Percentiles rank a stretch among this genome's conserved stretches.
Evolutionary conservation across 2,888 invertebrate species (phyloP).

Genomic region (Pinctada fucata): DNA sequence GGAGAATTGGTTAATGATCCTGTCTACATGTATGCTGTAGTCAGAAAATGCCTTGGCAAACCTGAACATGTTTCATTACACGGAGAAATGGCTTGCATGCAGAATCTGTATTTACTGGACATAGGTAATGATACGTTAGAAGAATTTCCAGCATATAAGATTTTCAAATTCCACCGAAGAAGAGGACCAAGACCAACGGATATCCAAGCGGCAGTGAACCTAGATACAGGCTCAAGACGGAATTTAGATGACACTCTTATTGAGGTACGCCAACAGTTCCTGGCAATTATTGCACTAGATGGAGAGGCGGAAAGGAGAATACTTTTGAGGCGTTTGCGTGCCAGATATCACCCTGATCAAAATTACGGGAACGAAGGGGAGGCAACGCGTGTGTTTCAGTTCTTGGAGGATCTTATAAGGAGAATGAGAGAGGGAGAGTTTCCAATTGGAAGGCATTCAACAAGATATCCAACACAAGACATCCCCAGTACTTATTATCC

Average conservation of each 20-base stretch:
- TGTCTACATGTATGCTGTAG: slow-evolving; percentile 1
- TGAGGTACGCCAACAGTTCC: not conserved
- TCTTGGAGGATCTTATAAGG: not conserved
- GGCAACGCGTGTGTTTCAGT: not conserved
- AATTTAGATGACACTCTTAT: not conserved
- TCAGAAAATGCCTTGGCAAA: not conserved
- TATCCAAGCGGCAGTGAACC: not conserved
- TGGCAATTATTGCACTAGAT: not conserved
- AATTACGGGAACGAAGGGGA: not conserved
- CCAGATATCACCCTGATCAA: slow-evolving; percentile 11
- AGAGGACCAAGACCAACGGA: not conserved
- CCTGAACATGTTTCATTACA: not conserved
- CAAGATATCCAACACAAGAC: not conserved
- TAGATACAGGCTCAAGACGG: not conserved
- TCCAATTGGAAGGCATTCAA: not conserved
- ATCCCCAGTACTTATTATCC: not conserved
- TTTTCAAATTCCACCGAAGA: not conserved
- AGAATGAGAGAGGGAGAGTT: not conserved
- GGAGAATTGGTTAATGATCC: not conserved
- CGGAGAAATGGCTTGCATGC: not conserved
- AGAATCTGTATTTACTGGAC: not conserved
- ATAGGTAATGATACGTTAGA: not conserved
- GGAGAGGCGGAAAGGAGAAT: not conserved
- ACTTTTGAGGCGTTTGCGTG: not conserved
- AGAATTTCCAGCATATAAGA: not conserved